These are phyloP conservation scores for Forbesichthys papilliferus DNA, from an alignment of 2,113 vertebrate genomes.

Conservation along the genomic window DNA sequence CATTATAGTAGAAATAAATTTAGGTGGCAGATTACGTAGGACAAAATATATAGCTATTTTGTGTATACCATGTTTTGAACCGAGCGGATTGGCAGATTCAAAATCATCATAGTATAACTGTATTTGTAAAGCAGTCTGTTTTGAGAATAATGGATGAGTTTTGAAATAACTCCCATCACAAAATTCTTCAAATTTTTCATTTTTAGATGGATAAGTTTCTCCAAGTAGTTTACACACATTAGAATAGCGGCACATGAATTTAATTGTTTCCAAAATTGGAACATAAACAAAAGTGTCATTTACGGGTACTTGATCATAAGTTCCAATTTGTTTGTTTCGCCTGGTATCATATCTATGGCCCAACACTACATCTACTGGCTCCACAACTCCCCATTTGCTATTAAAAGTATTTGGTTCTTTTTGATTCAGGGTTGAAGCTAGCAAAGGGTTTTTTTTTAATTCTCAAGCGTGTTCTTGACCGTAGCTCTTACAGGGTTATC, in stretches of 20 bases:
- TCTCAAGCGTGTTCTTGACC: slow-evolving; percentile 7
- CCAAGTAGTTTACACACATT: slow-evolving; percentile 32
- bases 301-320: slow-evolving; percentile 34
- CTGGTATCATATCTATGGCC: slow-evolving; percentile 32
- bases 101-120: slow-evolving; percentile 30
- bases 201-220: slow-evolving; percentile 5
- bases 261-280: slow-evolving; percentile 48
- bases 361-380: slow-evolving; percentile 24
- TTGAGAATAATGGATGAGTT: slow-evolving; percentile 31
- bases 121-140: slow-evolving; percentile 31
- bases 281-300: slow-evolving; percentile 36
- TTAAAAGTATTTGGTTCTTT: slow-evolving; percentile 36
- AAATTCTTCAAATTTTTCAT: slow-evolving; percentile 25
- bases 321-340: slow-evolving; percentile 27
- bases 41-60: slow-evolving; percentile 39
- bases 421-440: slow-evolving; percentile 21
- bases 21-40: slow-evolving; percentile 31
- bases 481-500: slow-evolving; percentile 17
- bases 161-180: slow-evolving; percentile 32
- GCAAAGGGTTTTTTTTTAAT: slow-evolving; percentile 5
- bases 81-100: slow-evolving; percentile 30
- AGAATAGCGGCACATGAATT: slow-evolving; percentile 37
- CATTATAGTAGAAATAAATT: slow-evolving; percentile 20
- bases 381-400: slow-evolving; percentile 31
- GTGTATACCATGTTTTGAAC: slow-evolving; percentile 28